phyloP scores from a whole-genome alignment of 2,113 vertebrate species.

The Chamaea fasciata region DNA sequence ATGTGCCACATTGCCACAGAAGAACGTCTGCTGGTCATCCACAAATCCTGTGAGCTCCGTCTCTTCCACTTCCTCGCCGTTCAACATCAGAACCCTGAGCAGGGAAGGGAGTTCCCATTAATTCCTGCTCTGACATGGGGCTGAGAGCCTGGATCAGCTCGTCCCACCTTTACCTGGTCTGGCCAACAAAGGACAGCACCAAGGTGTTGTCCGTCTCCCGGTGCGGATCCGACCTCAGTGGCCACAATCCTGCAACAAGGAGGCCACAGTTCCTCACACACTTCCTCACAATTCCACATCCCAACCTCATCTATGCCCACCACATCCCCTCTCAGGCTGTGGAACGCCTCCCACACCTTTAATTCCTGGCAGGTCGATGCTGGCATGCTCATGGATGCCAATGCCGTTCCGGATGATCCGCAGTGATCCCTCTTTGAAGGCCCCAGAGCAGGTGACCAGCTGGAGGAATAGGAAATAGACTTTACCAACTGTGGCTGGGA shows the following conservation, averaged over 20 bases:
- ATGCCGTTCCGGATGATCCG: constrained; percentile 97
- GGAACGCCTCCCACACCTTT: constrained; percentile 77
- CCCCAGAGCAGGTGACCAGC: constrained; percentile 97
- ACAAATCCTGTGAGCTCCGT: constrained; percentile 95
- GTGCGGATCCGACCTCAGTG: constrained; percentile 86
- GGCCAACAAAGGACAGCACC: constrained; percentile 95
- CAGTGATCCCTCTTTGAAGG: constrained; percentile 95
- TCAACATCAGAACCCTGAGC: constrained; percentile 91
- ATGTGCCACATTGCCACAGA: constrained; percentile 94
- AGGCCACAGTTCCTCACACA: not conserved
- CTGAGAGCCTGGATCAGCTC: not conserved
- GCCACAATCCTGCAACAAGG: constrained; percentile 85
- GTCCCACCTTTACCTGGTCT: constrained; percentile 84
- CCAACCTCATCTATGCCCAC: not conserved
- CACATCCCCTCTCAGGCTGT: rapidly evolving
- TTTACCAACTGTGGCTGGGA: not conserved
- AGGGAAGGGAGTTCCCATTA: not conserved
- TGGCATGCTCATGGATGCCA: constrained; percentile 97
- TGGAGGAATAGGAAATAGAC: constrained; percentile 44
- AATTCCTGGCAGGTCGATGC: constrained; percentile 95
- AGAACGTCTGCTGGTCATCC: constrained; percentile 98
- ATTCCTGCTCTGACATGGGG: rapidly evolving
- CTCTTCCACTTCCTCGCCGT: constrained; percentile 96
- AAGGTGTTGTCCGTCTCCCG: constrained; percentile 93
- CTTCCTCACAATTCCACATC: not conserved